Conservation (phyloP, 1,140 invertebrate genomes). For the Neoseiulus cucumeris region DNA sequence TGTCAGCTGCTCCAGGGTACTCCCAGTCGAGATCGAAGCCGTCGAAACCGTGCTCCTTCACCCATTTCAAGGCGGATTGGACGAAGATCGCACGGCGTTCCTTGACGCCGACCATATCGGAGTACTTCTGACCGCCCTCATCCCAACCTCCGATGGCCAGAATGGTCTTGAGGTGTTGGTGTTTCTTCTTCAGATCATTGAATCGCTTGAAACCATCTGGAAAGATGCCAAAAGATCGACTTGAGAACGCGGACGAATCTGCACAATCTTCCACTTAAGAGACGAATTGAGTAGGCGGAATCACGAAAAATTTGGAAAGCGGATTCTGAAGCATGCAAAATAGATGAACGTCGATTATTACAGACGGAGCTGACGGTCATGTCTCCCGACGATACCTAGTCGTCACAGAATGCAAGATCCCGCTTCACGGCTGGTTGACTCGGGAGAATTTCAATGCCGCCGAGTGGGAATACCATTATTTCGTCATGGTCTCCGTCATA, state of each 20-base stretch:
- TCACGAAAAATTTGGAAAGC: no score
- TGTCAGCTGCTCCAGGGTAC: slow-evolving; percentile 43
- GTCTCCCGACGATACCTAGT: no score
- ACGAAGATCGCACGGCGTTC: slow-evolving; percentile 5
- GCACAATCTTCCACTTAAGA: no score
- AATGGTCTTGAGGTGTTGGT: slow-evolving; percentile 6
- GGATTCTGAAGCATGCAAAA: no score
- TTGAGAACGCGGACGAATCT: no score
- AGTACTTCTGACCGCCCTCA: slow-evolving; percentile 65
- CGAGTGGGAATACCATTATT: background rate
- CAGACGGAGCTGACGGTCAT: no score
- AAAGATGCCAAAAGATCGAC: background rate
- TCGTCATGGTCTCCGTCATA: background rate
- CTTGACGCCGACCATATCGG: slow-evolving; percentile 43
- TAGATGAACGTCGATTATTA: no score
- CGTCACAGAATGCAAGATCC: background rate
- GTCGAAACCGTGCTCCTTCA: slow-evolving; percentile 13
- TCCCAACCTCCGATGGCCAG: slow-evolving; percentile 42
- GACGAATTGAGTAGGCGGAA: no score
- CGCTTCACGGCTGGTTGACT: slow-evolving; percentile 10
- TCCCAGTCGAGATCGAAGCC: slow-evolving; percentile 16
- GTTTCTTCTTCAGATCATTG: slow-evolving; percentile 10
- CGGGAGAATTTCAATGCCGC: slow-evolving; percentile 7
- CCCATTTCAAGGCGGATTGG: slow-evolving; percentile 9
- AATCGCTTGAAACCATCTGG: slow-evolving; percentile 14